Evolutionary conservation across 1,140 invertebrate genomes (phyloP), one percentile per base, ranked within the genome.

Genomic region (Hirudo medicinalis): DNA sequence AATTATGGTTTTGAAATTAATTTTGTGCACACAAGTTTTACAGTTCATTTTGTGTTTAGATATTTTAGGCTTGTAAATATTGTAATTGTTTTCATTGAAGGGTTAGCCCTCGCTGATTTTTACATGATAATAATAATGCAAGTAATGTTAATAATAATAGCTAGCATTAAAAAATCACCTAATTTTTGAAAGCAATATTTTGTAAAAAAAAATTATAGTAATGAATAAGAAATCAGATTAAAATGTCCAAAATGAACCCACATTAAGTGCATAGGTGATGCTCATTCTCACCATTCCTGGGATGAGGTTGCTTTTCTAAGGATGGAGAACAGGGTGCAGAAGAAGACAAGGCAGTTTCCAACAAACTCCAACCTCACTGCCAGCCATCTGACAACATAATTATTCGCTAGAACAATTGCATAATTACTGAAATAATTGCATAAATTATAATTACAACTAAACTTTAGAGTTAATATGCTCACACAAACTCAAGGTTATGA

Each of bases 351-450:
- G 27, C 81, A 72, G 75, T 84, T 85, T 22, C 85, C 85, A 40
- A 87, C 77, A 29, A 94, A 91, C 82, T 97, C 94, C 71, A 97
- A 83, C 40, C 92, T 84, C 6, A 97, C 85, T 0, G 91, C 89
- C 32, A 96, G 82, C 94, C 94, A 97, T 78, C 93, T 86, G 74
- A 6, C 11, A 70, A 72, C n/a, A 36, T 36, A 36, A 36, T 36
- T n/a, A n/a, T n/a, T n/a, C n/a, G n/a, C 32, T 36, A 36, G 32
- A 36, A 36, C 32, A 36, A 36, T 36, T 36, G 6, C 32, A 36
- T 36, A 36, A 36, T 36, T 2, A 36, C 6, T 36, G 32, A 36
- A 36, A 36, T 36, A 36, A 6, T 36, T 3, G 32, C 6, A 36
- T 36, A 36, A 36, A 3, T 36, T 36, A 36, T 3, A 36, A 36